These are phyloP conservation scores for Leptogaster cylindrica DNA, from an alignment of 2,888 invertebrate species.

Conservation along the genomic window DNA sequence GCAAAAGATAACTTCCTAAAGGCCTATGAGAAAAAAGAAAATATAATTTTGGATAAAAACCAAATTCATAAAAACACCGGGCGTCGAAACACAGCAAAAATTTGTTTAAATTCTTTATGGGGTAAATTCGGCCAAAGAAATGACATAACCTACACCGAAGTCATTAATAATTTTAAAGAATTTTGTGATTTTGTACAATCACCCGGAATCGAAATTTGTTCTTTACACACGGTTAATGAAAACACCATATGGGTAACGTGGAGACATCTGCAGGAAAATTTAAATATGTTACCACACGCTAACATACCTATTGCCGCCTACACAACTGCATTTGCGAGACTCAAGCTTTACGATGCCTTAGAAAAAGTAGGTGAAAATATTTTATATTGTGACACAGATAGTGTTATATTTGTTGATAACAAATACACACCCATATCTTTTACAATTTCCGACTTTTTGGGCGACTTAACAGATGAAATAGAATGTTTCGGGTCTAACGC, in stretches of 20 bases:
- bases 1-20: no score
- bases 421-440: neutral
- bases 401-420: constrained; percentile 2
- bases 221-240: neutral
- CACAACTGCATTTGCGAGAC: constrained; percentile 10
- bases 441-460: constrained; percentile 3
- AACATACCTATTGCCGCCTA: constrained; percentile 20
- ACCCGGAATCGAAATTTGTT: constrained; percentile 3
- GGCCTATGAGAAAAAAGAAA: no score
- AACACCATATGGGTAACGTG: neutral
- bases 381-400: constrained; percentile 23
- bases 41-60: no score
- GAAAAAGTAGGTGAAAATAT: constrained; percentile 1
- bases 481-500: constrained; percentile 14
- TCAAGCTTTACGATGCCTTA: neutral
- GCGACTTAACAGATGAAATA: constrained; percentile 14
- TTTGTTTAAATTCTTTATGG: no score
- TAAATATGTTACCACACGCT: neutral
- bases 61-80: no score
- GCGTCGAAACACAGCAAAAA: neutral
- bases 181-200: neutral
- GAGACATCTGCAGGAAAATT: neutral
- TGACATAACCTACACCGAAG: no score
- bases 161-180: constrained; percentile 15
- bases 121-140: no score